These are phyloP conservation scores for Acrossocheilus wenchowensis DNA, from an alignment of 2,797 vertebrate genomes.

Conservation along the genomic window DNA sequence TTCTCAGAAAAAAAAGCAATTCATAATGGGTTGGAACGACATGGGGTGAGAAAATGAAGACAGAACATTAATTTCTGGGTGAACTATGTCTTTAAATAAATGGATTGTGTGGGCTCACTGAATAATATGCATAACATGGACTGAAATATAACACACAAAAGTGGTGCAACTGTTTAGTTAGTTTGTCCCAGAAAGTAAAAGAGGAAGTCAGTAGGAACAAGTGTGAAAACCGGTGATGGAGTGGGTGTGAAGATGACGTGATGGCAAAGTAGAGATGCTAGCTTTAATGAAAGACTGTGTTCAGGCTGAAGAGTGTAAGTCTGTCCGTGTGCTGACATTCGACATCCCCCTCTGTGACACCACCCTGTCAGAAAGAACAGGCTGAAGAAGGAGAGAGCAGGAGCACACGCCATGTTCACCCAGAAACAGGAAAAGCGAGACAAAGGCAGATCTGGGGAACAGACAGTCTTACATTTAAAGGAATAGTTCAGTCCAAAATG, in stretches of 20 bases:
- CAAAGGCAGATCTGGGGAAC: conserved; percentile 32
- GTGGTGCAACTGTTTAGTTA: not conserved
- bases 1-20: not conserved
- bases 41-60: not conserved
- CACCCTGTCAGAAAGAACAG: conserved; percentile 57
- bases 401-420: conserved; percentile 29
- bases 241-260: conserved; percentile 48
- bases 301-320: conserved; percentile 45
- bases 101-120: not conserved
- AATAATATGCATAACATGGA: not conserved
- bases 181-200: conserved; percentile 5
- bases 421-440: conserved; percentile 24
- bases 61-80: not conserved
- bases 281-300: conserved; percentile 61
- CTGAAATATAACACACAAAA: not conserved
- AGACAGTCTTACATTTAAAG: conserved; percentile 29
- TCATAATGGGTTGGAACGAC: not conserved
- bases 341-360: conserved; percentile 59
- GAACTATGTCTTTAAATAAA: not conserved
- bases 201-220: not conserved
- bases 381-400: conserved; percentile 29
- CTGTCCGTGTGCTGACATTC: conserved; percentile 56
- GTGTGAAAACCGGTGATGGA: conserved; percentile 1
- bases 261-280: conserved; percentile 44
- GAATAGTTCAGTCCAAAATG: not conserved